These are phyloP conservation scores for Dexiosoma caninum DNA, from an alignment of 2,888 invertebrate genomes.

Conservation along the genomic window DNA sequence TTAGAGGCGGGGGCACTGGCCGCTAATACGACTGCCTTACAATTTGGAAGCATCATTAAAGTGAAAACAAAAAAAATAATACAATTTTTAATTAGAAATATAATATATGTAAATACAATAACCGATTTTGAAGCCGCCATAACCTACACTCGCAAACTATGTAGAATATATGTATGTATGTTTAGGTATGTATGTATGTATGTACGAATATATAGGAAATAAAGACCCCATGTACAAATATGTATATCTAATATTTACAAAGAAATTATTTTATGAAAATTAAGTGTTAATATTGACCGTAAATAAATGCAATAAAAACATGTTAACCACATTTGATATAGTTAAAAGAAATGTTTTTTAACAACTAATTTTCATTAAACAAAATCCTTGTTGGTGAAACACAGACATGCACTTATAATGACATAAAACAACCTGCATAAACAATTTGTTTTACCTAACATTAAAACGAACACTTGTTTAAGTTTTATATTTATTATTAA, in stretches of 20 bases:
- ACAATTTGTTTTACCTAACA: background rate
- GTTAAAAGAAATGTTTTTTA: background rate
- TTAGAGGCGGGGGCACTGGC: no score
- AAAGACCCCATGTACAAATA: conserved; percentile 23
- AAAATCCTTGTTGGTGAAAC: conserved; percentile 10
- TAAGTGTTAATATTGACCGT: conserved; percentile 12
- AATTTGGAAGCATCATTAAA: no score
- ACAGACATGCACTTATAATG: conserved; percentile 47
- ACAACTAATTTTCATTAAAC: background rate
- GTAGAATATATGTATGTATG: background rate
- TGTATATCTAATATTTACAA: conserved; percentile 11
- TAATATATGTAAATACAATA: background rate
- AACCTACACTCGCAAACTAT: conserved; percentile 57
- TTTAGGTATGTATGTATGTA: no score
- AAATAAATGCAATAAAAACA: background rate
- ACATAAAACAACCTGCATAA: background rate
- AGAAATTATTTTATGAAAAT: conserved; percentile 25
- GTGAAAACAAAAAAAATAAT: no score
- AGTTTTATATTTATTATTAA: conserved; percentile 52
- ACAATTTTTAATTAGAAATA: background rate
- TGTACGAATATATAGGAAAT: no score
- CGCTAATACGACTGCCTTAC: no score
- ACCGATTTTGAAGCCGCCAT: conserved; percentile 51
- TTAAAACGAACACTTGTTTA: conserved; percentile 59
- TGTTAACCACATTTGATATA: conserved; percentile 35